A percentile compares a stretch with the other conserved stretches of the same genome.
Evolutionary conservation across 1,140 invertebrate species (phyloP).

Genomic region (Drosophila orosa): DNA sequence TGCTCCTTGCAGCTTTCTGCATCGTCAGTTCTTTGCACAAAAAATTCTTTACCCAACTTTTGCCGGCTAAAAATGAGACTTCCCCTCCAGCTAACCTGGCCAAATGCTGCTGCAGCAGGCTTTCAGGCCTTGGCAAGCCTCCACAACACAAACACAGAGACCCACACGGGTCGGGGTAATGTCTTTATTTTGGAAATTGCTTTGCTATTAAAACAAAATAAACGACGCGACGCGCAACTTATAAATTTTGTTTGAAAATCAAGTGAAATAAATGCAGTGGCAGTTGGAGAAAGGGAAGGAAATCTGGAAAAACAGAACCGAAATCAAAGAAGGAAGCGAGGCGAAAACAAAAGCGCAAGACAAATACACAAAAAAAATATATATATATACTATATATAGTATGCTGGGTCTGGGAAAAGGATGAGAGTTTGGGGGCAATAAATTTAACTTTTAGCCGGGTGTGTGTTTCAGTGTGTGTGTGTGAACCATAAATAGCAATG

Average conservation of each 20-base stretch:
- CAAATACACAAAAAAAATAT: slow-evolving; percentile 18
- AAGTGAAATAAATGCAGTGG: slow-evolving; percentile 60
- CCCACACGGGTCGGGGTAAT: slow-evolving; percentile 27
- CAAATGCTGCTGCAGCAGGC: slow-evolving; percentile 41
- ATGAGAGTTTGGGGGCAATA: slow-evolving; percentile 28
- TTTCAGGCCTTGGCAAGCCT: slow-evolving; percentile 45
- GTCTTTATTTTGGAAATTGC: slow-evolving; percentile 58
- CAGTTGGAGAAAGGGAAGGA: background rate
- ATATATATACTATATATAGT: background rate
- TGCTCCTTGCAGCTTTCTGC: slow-evolving; percentile 7
- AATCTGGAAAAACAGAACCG: slow-evolving; percentile 30
- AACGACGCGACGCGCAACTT: slow-evolving; percentile 63
- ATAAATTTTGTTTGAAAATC: slow-evolving; percentile 65
- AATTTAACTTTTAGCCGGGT: slow-evolving; percentile 43
- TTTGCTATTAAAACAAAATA: slow-evolving; percentile 67
- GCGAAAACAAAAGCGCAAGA: slow-evolving; percentile 49
- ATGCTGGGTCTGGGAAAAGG: background rate
- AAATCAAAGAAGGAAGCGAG: slow-evolving; percentile 17
- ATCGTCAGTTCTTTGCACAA: background rate
- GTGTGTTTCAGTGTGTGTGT: slow-evolving; percentile 3
- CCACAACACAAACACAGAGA: slow-evolving; percentile 2
- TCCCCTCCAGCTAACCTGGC: slow-evolving; percentile 22
- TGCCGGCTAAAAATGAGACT: background rate
- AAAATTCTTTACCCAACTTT: slow-evolving; percentile 6
- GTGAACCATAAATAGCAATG: slow-evolving; percentile 45